These are phyloP conservation scores for Amphiprion clarkii DNA, from an alignment of 2,797 vertebrate genomes.

Conservation along the genomic window DNA sequence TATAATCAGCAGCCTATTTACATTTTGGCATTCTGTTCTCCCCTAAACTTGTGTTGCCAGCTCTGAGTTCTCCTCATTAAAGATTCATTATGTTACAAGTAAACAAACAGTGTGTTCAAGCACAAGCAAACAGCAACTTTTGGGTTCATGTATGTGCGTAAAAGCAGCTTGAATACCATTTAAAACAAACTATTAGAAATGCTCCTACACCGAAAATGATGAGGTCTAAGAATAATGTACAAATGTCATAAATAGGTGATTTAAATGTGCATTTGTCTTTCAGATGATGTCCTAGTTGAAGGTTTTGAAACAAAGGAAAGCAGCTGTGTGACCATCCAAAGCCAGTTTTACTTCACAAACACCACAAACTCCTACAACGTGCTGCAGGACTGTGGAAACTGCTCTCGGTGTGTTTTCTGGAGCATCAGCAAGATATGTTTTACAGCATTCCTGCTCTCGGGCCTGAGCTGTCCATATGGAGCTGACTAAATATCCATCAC, in stretches of 20 bases:
- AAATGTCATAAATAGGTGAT: background rate
- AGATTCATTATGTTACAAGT: background rate
- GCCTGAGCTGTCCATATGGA: background rate
- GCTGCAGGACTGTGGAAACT: slow-evolving; percentile 98
- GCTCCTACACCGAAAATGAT: too few species aligned
- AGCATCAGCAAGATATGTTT: slow-evolving; percentile 42
- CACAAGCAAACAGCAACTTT: background rate
- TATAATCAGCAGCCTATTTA: too few species aligned
- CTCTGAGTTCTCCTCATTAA: slow-evolving; percentile 8
- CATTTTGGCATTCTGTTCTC: too few species aligned
- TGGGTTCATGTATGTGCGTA: too few species aligned
- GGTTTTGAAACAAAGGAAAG: slow-evolving; percentile 90
- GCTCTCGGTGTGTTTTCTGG: slow-evolving; percentile 89
- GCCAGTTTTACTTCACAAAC: slow-evolving; percentile 97
- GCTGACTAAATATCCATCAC: slow-evolving; percentile 24
- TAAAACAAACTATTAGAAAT: background rate
- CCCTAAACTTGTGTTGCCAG: background rate
- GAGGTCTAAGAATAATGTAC: too few species aligned
- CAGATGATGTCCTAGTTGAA: slow-evolving; percentile 90
- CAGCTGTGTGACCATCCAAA: slow-evolving; percentile 96
- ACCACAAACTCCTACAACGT: slow-evolving; percentile 94
- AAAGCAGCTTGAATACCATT: background rate
- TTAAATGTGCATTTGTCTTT: slow-evolving; percentile 14
- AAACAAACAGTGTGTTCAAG: background rate
- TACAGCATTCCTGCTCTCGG: slow-evolving; percentile 2